phyloP scores from a whole-genome alignment of 2,797 vertebrate genomes.

The Pelodytes ibericus region DNA sequence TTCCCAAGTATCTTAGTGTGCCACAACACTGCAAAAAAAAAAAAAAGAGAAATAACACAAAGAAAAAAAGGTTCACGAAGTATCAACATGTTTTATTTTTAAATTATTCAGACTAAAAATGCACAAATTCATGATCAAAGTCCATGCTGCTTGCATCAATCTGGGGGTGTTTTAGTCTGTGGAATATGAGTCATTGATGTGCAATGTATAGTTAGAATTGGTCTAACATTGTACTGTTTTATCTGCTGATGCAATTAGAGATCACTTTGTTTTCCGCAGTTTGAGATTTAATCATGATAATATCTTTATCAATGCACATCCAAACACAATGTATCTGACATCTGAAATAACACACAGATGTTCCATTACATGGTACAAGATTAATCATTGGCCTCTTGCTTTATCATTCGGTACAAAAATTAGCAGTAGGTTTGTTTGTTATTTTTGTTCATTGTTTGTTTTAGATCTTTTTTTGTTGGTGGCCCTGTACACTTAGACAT shows the following conservation, averaged over 20 bases:
- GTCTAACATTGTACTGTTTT: constrained; percentile 2
- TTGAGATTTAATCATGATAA: constrained; percentile 14
- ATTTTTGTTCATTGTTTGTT: no score
- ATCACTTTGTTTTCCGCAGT: constrained; percentile 7
- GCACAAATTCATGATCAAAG: background rate
- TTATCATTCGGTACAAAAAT: background rate
- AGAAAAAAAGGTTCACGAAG: background rate
- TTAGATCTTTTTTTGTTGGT: no score
- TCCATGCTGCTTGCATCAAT: constrained; percentile 1
- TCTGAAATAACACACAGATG: constrained; percentile 6
- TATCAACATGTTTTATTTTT: background rate
- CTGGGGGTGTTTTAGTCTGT: constrained; percentile 31
- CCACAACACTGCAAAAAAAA: no score
- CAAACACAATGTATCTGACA: constrained; percentile 20
- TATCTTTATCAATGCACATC: background rate
- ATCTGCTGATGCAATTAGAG: constrained; percentile 2
- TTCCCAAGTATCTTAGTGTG: background rate
- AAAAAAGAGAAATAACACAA: no score
- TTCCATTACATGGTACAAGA: background rate
- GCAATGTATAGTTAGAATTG: constrained; percentile 9
- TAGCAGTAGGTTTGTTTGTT: no score
- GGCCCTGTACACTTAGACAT: no score
- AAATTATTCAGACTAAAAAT: background rate
- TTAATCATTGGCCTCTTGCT: background rate
- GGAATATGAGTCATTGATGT: constrained; percentile 35